Evolutionary conservation across 1,140 invertebrate species (phyloP), one percentile per base, ranked within the genome.

Genomic region (Lasioglossum albipes): DNA sequence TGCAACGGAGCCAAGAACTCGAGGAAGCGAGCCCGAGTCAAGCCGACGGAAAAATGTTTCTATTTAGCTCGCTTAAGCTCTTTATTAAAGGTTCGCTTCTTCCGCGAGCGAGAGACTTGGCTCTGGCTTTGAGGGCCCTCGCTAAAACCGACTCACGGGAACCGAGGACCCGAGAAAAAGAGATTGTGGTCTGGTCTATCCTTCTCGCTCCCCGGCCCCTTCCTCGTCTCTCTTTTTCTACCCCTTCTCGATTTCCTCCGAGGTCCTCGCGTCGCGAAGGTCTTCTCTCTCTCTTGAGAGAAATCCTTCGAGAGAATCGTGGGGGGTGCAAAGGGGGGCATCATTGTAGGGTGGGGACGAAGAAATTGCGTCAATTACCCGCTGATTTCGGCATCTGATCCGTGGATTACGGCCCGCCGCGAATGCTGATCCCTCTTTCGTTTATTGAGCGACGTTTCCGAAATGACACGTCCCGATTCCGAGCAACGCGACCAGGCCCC

Each of bases 351-450:
- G 45, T 45, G 45, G 75, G 61, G 59, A 59, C 13, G n/a, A 85
- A 91, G 90, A 91, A 92, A 92, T 92, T 89, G 91, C 92, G 91
- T 92, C 92, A 93, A 93, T 93, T 93, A 93, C 90, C 90, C 90
- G 90, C 89, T 91, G 91, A 92, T 93, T 93, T 91, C 86, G 86
- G 85, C 89, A 90, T 89, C 87, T 81, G 89, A 92, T 91, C 89
- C 80, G 65, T 70, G 89, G 92, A 91, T 93, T 92, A 92, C 87
- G 81, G 68, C 87, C 85, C 84, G 84, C 91, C 90, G 82, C 90
- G 86, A 91, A 86, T 87, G 86, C 85, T 90, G 88, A 92, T 92
- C 87, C 84, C 87, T 90, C 74, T 83, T 87, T 83, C 84, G 85
- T 88, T 92, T 91, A 91, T 91, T 90, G 89, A 91, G 89, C 88